Percentiles rank a stretch among this genome's conserved stretches.
Evolutionary conservation across 2,113 vertebrate genomes (phyloP).

Genomic region (Kobus ellipsiprymnus): DNA sequence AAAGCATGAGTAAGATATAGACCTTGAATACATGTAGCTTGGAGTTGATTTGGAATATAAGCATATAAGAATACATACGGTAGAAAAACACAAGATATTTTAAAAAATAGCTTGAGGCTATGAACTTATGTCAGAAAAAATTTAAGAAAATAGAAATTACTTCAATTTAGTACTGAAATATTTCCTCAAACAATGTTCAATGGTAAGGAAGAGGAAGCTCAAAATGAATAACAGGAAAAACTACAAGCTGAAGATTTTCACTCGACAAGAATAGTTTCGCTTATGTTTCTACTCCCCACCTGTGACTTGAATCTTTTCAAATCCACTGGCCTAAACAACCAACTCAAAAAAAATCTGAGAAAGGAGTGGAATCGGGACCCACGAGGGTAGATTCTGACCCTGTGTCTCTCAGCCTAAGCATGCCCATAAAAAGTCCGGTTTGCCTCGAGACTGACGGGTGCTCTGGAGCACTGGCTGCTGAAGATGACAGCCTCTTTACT

Average conservation of each 20-base stretch:
- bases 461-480: background rate
- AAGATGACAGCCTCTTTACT: background rate
- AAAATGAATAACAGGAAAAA: conserved; percentile 53
- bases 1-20: background rate
- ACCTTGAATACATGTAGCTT: background rate
- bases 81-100: background rate
- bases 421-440: background rate
- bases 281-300: background rate
- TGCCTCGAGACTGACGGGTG: too few relatives aligned
- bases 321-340: background rate
- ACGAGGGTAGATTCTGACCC: background rate
- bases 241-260: background rate
- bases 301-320: conserved; percentile 14
- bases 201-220: conserved; percentile 46
- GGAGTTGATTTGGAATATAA: background rate
- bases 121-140: background rate
- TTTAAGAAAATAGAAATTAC: background rate
- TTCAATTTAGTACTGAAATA: background rate
- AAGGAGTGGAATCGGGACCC: background rate
- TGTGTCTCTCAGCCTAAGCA: background rate
- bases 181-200: conserved; percentile 1
- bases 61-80: background rate
- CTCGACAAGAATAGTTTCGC: background rate
- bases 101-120: background rate
- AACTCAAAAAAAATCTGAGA: background rate